Evolutionary conservation across 2,113 vertebrate genomes (phyloP).

Genomic region (Egretta garzetta): DNA sequence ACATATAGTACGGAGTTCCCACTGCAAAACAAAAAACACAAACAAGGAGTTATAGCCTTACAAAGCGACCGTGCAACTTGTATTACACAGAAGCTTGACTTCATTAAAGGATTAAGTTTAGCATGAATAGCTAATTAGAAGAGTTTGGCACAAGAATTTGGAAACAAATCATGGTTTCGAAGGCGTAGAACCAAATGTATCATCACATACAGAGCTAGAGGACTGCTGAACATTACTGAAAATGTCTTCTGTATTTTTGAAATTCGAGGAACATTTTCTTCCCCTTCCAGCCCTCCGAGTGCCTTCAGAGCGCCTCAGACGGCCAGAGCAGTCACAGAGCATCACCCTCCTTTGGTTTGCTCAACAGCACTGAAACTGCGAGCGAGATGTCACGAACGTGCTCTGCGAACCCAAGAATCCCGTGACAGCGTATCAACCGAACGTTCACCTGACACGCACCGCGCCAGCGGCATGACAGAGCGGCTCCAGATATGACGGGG

Average conservation of each 20-base stretch:
- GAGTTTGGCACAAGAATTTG: background rate
- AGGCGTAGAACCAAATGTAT: background rate
- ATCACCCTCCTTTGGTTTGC: background rate
- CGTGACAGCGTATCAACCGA: accelerated
- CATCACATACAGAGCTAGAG: background rate
- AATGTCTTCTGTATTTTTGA: background rate
- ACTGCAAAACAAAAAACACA: slow-evolving; percentile 78
- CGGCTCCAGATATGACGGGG: accelerated
- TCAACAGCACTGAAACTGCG: background rate
- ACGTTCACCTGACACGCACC: accelerated
- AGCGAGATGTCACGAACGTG: accelerated
- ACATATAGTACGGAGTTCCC: slow-evolving; percentile 99
- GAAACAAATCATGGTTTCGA: background rate
- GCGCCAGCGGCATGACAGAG: background rate
- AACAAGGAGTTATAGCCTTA: background rate
- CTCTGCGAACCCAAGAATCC: background rate
- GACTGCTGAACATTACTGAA: background rate
- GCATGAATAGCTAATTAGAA: background rate
- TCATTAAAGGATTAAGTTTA: background rate
- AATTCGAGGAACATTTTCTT: background rate
- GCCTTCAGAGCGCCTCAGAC: background rate
- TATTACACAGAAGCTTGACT: background rate
- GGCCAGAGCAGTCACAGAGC: background rate
- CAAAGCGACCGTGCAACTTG: background rate
- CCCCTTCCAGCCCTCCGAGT: background rate